A percentile compares a stretch with the other conserved stretches of the same genome.
These are phyloP conservation scores for Rhinichthys klamathensis DNA, from an alignment of 2,113 vertebrate species.

Conservation along the genomic window DNA sequence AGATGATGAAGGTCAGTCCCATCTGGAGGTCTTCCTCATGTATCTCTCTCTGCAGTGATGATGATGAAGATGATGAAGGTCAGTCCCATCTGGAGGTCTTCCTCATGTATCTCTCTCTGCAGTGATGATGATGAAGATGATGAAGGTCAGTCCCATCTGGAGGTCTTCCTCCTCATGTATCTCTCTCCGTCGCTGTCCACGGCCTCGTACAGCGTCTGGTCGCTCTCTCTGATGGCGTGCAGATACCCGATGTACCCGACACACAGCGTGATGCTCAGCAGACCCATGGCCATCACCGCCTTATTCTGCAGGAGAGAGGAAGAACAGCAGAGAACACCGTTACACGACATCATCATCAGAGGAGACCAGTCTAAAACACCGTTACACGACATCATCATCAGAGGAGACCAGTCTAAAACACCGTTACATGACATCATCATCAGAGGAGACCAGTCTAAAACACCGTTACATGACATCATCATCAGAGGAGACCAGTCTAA, in stretches of 20 bases:
- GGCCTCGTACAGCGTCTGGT: slow-evolving; percentile 88
- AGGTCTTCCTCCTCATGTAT: slow-evolving; percentile 84
- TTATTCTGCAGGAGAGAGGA: slow-evolving; percentile 84
- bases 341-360: too few species aligned
- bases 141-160: slow-evolving; percentile 88
- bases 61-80: slow-evolving; percentile 37
- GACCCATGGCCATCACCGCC: slow-evolving; percentile 90
- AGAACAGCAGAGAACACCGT: too few species aligned
- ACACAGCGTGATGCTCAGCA: slow-evolving; percentile 84
- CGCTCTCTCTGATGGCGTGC: slow-evolving; percentile 86
- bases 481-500: too few species aligned
- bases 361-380: too few species aligned
- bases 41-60: slow-evolving; percentile 79
- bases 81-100: slow-evolving; percentile 93
- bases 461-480: too few species aligned
- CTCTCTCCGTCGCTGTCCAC: slow-evolving; percentile 86
- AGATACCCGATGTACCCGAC: slow-evolving; percentile 93
- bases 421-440: too few species aligned
- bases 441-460: too few species aligned
- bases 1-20: slow-evolving; percentile 79
- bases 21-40: slow-evolving; percentile 87
- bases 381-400: too few species aligned
- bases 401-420: too few species aligned
- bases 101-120: slow-evolving; percentile 83
- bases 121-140: too few species aligned